Evolutionary conservation across 2,797 vertebrate species (phyloP).

Genomic region (Pangasius mekongensis): DNA sequence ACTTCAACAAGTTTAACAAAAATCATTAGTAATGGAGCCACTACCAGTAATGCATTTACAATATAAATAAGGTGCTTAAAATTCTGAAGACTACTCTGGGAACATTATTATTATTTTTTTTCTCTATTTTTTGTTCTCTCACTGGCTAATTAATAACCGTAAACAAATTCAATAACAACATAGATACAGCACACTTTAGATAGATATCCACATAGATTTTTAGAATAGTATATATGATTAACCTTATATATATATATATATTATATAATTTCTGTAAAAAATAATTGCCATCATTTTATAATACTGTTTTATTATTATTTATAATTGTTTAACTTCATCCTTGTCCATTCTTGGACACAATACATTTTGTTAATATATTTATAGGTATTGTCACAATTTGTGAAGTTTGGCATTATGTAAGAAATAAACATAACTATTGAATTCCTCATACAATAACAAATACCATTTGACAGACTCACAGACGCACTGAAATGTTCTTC

Average conservation of each 20-base stretch:
- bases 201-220: neutral
- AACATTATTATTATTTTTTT: neutral
- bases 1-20: constrained; percentile 2
- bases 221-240: neutral
- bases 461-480: neutral
- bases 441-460: neutral
- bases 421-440: neutral
- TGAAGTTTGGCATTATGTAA: constrained; percentile 2
- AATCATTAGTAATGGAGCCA: neutral
- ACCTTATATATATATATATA: too few species aligned
- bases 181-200: neutral
- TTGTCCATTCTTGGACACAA: neutral
- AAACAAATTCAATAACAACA: neutral
- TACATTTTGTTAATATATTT: neutral
- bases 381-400: neutral
- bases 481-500: neutral
- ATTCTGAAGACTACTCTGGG: neutral
- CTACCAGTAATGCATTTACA: neutral
- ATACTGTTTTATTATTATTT: neutral
- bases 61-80: neutral
- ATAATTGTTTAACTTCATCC: neutral
- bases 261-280: neutral
- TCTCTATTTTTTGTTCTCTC: neutral
- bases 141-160: neutral
- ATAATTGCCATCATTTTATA: neutral